Conservation (phyloP, 2,797 vertebrate species). For the Sebastes vulpes region DNA sequence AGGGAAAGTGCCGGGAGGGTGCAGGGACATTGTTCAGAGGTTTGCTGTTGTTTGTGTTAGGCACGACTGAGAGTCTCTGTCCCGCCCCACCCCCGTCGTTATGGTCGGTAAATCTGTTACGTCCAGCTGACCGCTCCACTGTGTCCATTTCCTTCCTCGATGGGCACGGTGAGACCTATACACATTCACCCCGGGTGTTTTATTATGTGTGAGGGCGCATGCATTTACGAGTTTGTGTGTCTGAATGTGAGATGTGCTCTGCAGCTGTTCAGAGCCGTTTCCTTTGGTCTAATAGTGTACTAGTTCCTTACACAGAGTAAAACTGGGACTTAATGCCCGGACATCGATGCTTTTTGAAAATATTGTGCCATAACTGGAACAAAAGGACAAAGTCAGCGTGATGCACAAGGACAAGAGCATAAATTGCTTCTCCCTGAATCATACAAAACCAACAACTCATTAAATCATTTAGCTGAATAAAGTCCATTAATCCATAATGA, state of each 20-base stretch:
- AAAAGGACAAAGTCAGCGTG: not conserved
- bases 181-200: constrained; percentile 66
- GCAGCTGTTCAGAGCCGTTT: constrained; percentile 54
- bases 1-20: constrained; percentile 41
- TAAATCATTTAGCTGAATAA: not conserved
- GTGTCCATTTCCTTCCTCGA: constrained; percentile 67
- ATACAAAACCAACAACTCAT: not conserved
- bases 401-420: not conserved
- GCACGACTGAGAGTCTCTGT: constrained; percentile 42
- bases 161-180: constrained; percentile 53
- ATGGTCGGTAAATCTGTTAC: constrained; percentile 79
- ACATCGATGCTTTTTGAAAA: constrained; percentile 10
- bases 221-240: constrained; percentile 29
- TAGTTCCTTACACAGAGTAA: constrained; percentile 9
- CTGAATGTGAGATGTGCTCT: constrained; percentile 19
- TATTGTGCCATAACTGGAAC: not conserved
- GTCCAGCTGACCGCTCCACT: constrained; percentile 52
- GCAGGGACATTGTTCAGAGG: constrained; percentile 34
- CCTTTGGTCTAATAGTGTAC: constrained; percentile 12
- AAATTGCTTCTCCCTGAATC: not conserved
- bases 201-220: constrained; percentile 63
- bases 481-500: constrained; percentile 1
- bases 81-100: constrained; percentile 46
- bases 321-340: not conserved
- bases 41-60: constrained; percentile 69